Conservation (phyloP, 2,888 invertebrate species). For the Tetranychus piercei region DNA sequence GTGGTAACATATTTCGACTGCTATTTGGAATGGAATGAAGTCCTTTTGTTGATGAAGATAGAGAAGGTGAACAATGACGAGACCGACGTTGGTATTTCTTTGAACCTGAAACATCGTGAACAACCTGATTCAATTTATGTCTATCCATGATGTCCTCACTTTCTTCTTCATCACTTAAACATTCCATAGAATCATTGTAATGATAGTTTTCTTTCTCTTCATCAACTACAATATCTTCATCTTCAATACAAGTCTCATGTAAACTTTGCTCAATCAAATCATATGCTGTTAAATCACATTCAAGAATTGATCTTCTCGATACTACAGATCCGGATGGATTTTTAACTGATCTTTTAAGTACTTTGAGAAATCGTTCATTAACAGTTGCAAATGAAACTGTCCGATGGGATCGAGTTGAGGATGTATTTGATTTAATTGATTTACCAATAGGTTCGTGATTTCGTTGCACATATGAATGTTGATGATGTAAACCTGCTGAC, state of each 20-base stretch:
- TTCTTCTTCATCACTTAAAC: not conserved
- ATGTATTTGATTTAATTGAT: not conserved
- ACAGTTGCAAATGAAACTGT: not conserved
- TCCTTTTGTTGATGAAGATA: not conserved
- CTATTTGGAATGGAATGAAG: not conserved
- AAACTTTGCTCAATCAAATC: constrained; percentile 12
- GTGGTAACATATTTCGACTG: not conserved
- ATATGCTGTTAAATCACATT: constrained; percentile 26
- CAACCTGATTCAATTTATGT: not conserved
- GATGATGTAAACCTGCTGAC: not conserved
- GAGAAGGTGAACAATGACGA: not conserved
- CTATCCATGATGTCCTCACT: not conserved
- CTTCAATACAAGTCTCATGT: constrained; percentile 13
- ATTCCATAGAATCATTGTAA: not conserved
- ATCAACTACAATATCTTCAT: constrained; percentile 22
- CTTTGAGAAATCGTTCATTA: constrained; percentile 6
- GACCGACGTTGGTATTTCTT: not conserved
- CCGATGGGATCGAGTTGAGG: not conserved
- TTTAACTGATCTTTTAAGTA: constrained; percentile 13
- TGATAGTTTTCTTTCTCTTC: not conserved
- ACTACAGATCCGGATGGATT: constrained; percentile 5
- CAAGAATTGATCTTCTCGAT: constrained; percentile 26
- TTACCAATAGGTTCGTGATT: not conserved
- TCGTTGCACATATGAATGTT: not conserved
- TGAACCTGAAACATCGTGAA: too few relatives aligned